Evolutionary conservation across 2,888 invertebrate species (phyloP), one percentile per base, ranked within the genome.

Genomic region (Altica lythri): DNA sequence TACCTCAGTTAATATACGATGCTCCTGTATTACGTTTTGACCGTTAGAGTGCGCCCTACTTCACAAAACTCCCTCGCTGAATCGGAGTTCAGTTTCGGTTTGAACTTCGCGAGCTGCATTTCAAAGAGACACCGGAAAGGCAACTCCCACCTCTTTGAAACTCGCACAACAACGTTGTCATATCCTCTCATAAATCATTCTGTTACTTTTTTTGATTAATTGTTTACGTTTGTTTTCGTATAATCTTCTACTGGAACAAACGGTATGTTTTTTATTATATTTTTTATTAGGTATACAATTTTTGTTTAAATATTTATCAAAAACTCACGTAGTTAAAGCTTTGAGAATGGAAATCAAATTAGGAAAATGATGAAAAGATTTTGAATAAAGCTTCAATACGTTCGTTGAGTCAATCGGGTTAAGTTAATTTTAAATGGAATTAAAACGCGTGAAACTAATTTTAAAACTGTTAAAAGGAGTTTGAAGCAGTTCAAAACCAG

Each of bases 31-130:
- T n/a, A 42, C 45, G 46, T 40, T 52, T 52, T 40, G 46, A 46
- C 53, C 53, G 53, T 40, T 19, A 53, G 53, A 35, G 53, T 32
- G 53, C 53, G 53, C 53, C 47, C 53, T 35, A 53, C 47, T 47
- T 42, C 34, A 30, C 47, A 29, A 47, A 53, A 53, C 47, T 47
- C 47, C 40, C 47, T 44, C 42, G 53, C 42, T 42, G 19, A 17
- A 35, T 35, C 34, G 25, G 13, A 53, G 22, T 47, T 47, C 53
- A 53, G 53, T 53, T 47, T 42, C 42, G 46, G 42, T 34, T 25
- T 34, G 29, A 53, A 35, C 47, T 42, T 37, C 47, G 47, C 42
- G 27, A 34, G 10, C 18, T 40, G 34, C 47, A 46, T 47, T 48
- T 48, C 48, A 48, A n/a, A 38, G 18, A 13, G 48, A 14, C 17